Percentiles rank a stretch among this genome's conserved stretches.
Conservation (phyloP, 2,113 vertebrate genomes). For the Syngnathus floridae region DNA sequence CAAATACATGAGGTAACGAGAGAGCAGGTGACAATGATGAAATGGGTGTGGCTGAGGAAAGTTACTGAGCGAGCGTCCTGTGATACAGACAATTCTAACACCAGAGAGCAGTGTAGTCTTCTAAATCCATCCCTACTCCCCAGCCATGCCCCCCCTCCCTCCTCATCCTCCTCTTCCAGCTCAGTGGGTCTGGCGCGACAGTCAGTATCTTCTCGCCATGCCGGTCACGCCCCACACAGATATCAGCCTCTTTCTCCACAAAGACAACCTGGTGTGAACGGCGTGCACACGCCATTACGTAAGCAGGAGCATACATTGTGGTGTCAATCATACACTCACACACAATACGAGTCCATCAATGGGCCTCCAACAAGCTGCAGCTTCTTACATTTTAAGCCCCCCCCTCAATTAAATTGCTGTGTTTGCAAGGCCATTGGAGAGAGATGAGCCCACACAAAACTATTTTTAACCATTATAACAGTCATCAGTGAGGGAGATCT, state of each 20-base stretch:
- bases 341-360: neutral
- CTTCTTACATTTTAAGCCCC: neutral
- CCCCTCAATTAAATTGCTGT: slow-evolving; percentile 12
- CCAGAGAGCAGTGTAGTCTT: slow-evolving; percentile 51
- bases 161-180: slow-evolving; percentile 28
- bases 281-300: neutral
- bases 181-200: slow-evolving; percentile 46
- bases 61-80: too few relatives aligned
- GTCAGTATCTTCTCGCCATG: slow-evolving; percentile 58
- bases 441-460: slow-evolving; percentile 29
- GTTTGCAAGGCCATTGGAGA: slow-evolving; percentile 33
- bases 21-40: too few relatives aligned
- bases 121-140: slow-evolving; percentile 25
- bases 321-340: slow-evolving; percentile 4
- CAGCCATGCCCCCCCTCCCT: slow-evolving; percentile 17
- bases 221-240: slow-evolving; percentile 64
- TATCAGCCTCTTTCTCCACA: slow-evolving; percentile 41
- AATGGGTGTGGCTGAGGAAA: too few relatives aligned
- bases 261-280: slow-evolving; percentile 10
- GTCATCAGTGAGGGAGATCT: slow-evolving; percentile 39
- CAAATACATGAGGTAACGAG: too few relatives aligned
- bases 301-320: neutral
- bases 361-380: slow-evolving; percentile 4
- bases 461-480: slow-evolving; percentile 52
- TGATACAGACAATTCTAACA: slow-evolving; percentile 9